Percentiles rank a stretch among this genome's conserved stretches.
phyloP scores from a whole-genome alignment of 2,888 invertebrate species.

The Orthosia cruda region DNA sequence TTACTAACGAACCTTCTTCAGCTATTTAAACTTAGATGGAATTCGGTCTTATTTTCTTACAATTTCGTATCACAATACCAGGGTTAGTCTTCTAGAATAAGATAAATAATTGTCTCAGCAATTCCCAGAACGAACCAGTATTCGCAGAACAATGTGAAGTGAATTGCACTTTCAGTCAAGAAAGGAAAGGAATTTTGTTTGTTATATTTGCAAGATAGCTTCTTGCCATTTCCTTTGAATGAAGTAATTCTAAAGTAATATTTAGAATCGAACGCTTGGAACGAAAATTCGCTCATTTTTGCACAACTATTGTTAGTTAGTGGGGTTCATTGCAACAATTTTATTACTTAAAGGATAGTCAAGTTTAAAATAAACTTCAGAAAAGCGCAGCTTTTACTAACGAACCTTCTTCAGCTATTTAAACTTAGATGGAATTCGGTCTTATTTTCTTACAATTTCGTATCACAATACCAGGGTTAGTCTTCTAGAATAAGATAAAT shows the following conservation, averaged over 20 bases:
- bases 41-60: slow-evolving; percentile 5
- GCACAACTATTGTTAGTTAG: neutral
- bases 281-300: neutral
- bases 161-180: slow-evolving; percentile 31
- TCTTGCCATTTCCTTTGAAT: too few species aligned
- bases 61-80: slow-evolving; percentile 2
- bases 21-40: neutral
- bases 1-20: neutral
- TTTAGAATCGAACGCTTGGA: too few species aligned
- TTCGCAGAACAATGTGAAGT: slow-evolving; percentile 22
- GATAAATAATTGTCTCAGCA: neutral
- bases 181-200: neutral
- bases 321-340: neutral
- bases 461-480: neutral
- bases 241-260: too few species aligned
- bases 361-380: too few species aligned
- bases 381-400: neutral
- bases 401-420: neutral
- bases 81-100: neutral
- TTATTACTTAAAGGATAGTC: neutral
- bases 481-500: slow-evolving; percentile 10
- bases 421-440: neutral
- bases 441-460: slow-evolving; percentile 13
- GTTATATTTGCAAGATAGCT: neutral
- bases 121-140: neutral